phyloP scores from a whole-genome alignment of 2,888 invertebrate genomes.

The Tiliacea citrago region DNA sequence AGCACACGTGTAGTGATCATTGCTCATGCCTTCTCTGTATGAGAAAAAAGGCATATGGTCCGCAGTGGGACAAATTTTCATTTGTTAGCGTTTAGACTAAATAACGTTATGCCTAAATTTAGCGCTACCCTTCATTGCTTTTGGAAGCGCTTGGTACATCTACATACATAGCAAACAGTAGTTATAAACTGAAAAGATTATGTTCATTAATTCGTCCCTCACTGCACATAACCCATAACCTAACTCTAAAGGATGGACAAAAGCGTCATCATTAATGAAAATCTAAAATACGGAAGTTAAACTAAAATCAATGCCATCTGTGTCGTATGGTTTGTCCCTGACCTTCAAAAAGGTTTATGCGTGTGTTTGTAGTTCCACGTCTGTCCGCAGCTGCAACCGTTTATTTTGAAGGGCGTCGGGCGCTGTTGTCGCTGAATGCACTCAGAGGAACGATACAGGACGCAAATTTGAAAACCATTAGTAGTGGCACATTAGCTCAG shows the following conservation, averaged over 20 bases:
- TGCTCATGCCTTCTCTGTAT: neutral
- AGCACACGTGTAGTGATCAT: neutral
- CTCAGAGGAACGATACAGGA: constrained; percentile 10
- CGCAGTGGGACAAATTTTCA: neutral
- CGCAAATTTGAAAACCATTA: neutral
- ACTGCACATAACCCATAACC: neutral
- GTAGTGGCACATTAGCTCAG: constrained; percentile 37
- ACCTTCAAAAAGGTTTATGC: neutral
- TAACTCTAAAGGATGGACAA: neutral
- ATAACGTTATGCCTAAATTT: too few species aligned
- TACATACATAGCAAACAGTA: too few species aligned
- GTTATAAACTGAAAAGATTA: neutral
- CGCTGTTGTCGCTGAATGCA: constrained; percentile 22
- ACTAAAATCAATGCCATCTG: constrained; percentile 21
- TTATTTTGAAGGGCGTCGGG: constrained; percentile 6
- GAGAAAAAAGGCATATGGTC: too few species aligned
- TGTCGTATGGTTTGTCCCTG: neutral
- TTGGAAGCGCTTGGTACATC: too few species aligned
- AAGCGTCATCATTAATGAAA: too few species aligned
- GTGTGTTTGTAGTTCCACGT: neutral
- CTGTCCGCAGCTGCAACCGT: neutral
- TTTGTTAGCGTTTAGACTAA: neutral
- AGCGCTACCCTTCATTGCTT: too few species aligned
- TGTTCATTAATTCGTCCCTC: neutral
- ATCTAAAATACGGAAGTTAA: neutral